These are phyloP conservation scores for Drymonia ruficornis DNA, from an alignment of 2,888 invertebrate genomes.

Conservation along the genomic window DNA sequence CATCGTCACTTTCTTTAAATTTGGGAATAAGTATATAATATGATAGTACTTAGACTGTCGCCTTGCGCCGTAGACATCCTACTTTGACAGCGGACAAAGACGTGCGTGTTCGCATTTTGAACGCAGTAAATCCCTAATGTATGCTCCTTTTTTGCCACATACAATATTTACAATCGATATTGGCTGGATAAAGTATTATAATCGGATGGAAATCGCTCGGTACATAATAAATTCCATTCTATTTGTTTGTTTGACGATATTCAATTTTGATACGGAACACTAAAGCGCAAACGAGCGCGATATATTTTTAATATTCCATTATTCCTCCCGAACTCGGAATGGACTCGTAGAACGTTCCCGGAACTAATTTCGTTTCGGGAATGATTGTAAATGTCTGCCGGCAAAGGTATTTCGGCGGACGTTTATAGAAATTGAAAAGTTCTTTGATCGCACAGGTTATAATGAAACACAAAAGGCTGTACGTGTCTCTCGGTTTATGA, in stretches of 20 bases:
- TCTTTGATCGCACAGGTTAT: constrained; percentile 41
- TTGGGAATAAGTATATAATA: no score
- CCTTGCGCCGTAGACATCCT: no score
- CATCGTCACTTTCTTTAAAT: no score
- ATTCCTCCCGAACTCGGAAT: constrained; percentile 28
- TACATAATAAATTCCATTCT: background rate
- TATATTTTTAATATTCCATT: constrained; percentile 39
- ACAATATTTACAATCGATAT: no score
- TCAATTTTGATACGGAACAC: background rate
- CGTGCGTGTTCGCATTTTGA: no score
- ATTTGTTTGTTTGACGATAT: background rate
- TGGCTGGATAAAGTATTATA: no score
- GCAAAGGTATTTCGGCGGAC: constrained; percentile 34
- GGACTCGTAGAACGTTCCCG: constrained; percentile 26
- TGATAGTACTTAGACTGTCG: no score
- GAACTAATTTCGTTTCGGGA: constrained; percentile 45
- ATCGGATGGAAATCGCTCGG: background rate
- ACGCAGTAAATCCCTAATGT: no score
- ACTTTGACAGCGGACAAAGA: no score
- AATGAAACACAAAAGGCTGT: constrained; percentile 37
- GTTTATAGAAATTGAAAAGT: constrained; percentile 40
- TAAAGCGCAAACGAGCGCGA: background rate
- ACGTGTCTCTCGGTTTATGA: constrained; percentile 29
- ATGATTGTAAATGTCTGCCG: constrained; percentile 41
- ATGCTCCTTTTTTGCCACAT: no score